Conservation (phyloP, 2,113 vertebrate genomes). For the Suricata suricatta region DNA sequence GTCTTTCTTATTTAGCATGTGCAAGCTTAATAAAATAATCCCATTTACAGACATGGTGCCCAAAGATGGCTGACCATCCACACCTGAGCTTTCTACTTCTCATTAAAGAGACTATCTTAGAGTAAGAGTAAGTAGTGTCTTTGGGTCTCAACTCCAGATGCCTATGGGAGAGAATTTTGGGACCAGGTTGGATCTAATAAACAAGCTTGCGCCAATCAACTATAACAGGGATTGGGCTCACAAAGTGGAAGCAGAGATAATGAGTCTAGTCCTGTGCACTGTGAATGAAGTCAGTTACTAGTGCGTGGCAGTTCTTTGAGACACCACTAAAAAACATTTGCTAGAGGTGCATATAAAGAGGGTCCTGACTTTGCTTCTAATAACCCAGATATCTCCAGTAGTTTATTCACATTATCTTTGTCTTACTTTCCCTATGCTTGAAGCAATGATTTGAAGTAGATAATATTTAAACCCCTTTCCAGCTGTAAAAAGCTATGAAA, state of each 20-base stretch:
- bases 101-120: neutral
- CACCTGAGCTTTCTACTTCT: neutral
- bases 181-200: neutral
- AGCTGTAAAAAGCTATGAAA: neutral
- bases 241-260: neutral
- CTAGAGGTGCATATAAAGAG: neutral
- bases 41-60: neutral
- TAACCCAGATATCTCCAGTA: neutral
- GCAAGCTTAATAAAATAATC: neutral
- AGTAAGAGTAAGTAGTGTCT: neutral
- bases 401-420: neutral
- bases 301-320: neutral
- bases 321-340: neutral
- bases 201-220: neutral
- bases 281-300: neutral
- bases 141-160: neutral
- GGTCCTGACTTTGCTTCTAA: neutral
- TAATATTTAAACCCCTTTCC: neutral
- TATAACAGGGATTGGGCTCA: neutral
- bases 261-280: neutral
- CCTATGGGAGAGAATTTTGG: neutral
- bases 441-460: constrained; percentile 8
- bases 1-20: neutral
- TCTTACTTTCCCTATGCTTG: neutral
- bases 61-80: neutral